Evolutionary conservation across 2,888 invertebrate genomes (phyloP), one percentile per base, ranked within the genome.

Genomic region (Melanophora roralis): DNA sequence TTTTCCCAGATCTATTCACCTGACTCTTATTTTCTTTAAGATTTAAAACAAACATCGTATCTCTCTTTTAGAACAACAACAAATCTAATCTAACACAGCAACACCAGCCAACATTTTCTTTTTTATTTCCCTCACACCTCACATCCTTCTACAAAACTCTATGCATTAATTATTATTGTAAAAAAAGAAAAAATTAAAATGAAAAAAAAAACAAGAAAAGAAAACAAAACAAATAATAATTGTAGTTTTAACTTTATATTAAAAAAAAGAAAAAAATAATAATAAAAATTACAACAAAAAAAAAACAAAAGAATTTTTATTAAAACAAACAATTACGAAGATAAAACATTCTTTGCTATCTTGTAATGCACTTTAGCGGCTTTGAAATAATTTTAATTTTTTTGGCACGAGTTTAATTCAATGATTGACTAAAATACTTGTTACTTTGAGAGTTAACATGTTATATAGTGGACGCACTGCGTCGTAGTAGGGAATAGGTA

Each of bases 181-280:
- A 68, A 77, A 77, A 75, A 65, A 27, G 6, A 60, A 60, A 49
- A 6, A 32, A 68, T 47, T 27, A 55, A 45, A 62, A 43, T 11
- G 55, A 65, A 53, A 59, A 72, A 16, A 77, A 67, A 67, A 65
- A 64, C 27, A 19, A 62, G 38, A 60, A 12, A 49, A 78, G 14
- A 68, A 64, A 16, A 43, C n/a, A 59, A 74, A 72, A 62, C 53
- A 73, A 80, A 76, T 76, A 80, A 76, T 76, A 76, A 80, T 80
- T 80, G 80, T 80, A 80, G 80, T 80, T 80, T 80, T 80, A 80
- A 80, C 80, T 80, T 80, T 80, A 80, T 80, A 80, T 80, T 80
- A 64, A 80, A 80, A 79, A 75, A 68, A 64, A 36, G 34, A 73
- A 36, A 77, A 69, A 75, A 79, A 75, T 71, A 80, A 76, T 76